These are phyloP conservation scores for Aspidiotus rigidus DNA, from an alignment of 2,888 invertebrate species.

Conservation along the genomic window DNA sequence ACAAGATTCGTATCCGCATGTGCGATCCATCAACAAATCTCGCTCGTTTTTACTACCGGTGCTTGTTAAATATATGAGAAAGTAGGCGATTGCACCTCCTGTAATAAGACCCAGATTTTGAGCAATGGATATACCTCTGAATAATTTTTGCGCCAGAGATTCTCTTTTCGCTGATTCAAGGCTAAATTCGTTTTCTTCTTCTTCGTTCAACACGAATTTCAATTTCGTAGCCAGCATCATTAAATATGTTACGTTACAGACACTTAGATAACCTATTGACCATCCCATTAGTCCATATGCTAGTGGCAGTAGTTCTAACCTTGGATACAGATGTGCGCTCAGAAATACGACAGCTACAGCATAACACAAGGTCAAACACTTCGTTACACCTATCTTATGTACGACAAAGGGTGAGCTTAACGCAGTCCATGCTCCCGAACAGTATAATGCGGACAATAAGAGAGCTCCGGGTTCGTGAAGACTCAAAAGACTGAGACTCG, in stretches of 20 bases:
- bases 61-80: conserved; percentile 24
- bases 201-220: conserved; percentile 44
- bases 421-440: conserved; percentile 52
- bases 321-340: conserved; percentile 52
- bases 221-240: conserved; percentile 46
- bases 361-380: conserved; percentile 46
- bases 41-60: conserved; percentile 5
- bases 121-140: conserved; percentile 33
- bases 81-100: conserved; percentile 33
- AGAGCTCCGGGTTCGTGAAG: conserved; percentile 44
- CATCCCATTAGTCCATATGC: conserved; percentile 52
- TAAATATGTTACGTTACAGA: conserved; percentile 42
- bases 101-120: conserved; percentile 27
- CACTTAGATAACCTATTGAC: conserved; percentile 44
- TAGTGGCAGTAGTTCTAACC: conserved; percentile 48
- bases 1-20: conserved; percentile 54
- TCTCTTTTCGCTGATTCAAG: conserved; percentile 37
- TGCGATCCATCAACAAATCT: conserved; percentile 44
- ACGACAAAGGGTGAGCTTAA: conserved; percentile 48
- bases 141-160: conserved; percentile 35
- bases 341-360: conserved; percentile 52
- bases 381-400: conserved; percentile 46
- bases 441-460: conserved; percentile 54
- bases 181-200: conserved; percentile 44
- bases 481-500: not conserved